These are phyloP conservation scores for Cyrtodaria siliqua DNA, from an alignment of 2,888 invertebrate species.

Conservation along the genomic window DNA sequence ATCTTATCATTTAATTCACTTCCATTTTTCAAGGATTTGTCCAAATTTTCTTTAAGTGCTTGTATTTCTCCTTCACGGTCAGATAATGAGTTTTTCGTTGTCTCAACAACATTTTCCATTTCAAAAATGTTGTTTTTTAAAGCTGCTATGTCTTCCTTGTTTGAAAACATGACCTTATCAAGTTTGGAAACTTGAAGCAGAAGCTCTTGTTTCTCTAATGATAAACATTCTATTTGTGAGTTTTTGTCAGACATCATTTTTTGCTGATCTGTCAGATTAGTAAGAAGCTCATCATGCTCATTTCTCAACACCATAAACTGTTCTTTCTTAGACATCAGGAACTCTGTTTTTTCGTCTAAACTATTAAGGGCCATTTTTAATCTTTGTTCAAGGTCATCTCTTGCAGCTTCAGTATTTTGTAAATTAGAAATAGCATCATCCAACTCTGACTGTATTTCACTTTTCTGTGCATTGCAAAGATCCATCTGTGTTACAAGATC, in stretches of 20 bases:
- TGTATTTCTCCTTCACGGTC: constrained; percentile 2
- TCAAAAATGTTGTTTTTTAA: constrained; percentile 8
- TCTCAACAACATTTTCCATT: not conserved
- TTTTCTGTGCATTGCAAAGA: constrained; percentile 37
- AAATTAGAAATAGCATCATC: constrained; percentile 54
- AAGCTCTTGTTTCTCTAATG: constrained; percentile 49
- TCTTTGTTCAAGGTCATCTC: constrained; percentile 50
- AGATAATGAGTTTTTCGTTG: not conserved
- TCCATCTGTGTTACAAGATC: constrained; percentile 60
- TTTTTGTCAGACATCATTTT: constrained; percentile 41
- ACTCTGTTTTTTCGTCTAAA: constrained; percentile 26
- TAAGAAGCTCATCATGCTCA: constrained; percentile 38
- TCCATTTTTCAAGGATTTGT: constrained; percentile 7
- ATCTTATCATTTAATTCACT: constrained; percentile 6
- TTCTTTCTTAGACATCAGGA: constrained; percentile 18
- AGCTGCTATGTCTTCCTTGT: constrained; percentile 8
- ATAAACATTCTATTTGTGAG: constrained; percentile 43
- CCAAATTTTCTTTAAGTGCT: not conserved
- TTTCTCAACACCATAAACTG: constrained; percentile 11
- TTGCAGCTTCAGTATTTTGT: constrained; percentile 56
- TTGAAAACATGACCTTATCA: constrained; percentile 19
- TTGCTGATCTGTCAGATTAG: constrained; percentile 29
- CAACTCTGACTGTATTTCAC: constrained; percentile 47
- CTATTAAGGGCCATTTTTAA: constrained; percentile 9
- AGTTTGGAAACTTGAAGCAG: constrained; percentile 34